Evolutionary conservation across 2,113 vertebrate genomes (phyloP), one percentile per base, ranked within the genome.

Genomic region (Odontesthes bonariensis): DNA sequence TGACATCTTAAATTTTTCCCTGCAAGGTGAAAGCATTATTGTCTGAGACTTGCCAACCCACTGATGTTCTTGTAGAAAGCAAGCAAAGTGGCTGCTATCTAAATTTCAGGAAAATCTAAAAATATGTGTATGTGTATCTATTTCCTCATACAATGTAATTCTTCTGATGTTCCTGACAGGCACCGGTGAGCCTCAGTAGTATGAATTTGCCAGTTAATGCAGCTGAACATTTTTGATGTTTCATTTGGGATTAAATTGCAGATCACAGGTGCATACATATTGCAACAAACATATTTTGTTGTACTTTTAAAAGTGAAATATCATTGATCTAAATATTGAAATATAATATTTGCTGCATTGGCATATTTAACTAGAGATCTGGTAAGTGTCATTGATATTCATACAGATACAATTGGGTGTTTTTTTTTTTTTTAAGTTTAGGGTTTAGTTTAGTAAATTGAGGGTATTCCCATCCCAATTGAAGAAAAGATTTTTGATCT

Each of bases 101-200:
- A 66, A 83, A 82, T 88, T 88, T 84, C 61, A 68, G 73, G 75
- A 69, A 59, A 59, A 75, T 79, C 65, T 76, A 80, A 88, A 79
- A 64, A 60, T 54, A 69, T 66, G 52, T 66, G 22, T 42, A 35
- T 55, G 8, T 1, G 8, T 35, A 7, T 6, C 11, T 38, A 64
- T 42, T 23, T 22, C 49, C 8, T 62, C 19, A 40, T 40, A 59
- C 42, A 62, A 46, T 51, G 35, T 65, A 32, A 53, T n/a, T 60
- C 20, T 65, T 27, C 44, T 40, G 46, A 60, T 49, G 59, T 72
- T 60, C 59, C 32, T 78, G 79, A 75, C 62, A 69, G 23, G 42
- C 32, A 44, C 38, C 22, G 35, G 35, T 27, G 6, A 22, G 20
- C 20, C 6, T 44, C 20, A 27, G 27, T 23, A 63, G 42, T 23